Base-by-base conservation (phyloP, 2,113 vertebrate genomes). In the Vidua chalybeata region DNA sequence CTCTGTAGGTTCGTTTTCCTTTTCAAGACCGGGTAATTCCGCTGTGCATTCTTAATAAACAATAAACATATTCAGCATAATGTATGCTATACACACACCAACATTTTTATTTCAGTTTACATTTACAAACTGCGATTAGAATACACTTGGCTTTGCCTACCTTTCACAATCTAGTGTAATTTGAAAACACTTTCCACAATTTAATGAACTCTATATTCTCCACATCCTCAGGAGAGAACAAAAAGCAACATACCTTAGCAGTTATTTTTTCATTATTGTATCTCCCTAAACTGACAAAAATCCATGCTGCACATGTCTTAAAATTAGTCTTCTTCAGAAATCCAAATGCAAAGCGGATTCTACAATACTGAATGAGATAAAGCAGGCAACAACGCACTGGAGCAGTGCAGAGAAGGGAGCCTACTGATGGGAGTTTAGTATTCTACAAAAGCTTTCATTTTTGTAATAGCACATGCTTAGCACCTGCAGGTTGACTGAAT, bases 11-110 rank as follows among this genome's bases (percentile, higher is more conserved):
- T 95, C 68, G 97, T 96, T 72, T 97, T 97, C 89, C 97, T 98
- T 91, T 98, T 98, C 93, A 98, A 92, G 74, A 98, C 97, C 9
- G 98, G 97, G 48, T 97, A 98, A 52, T 98, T 96, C 84, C 97
- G 97, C 95, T 98, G 98, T 87, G 97, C 72, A 45, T 98, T 98
- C 98, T 97, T 92, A 69, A 48, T 96, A 94, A 37, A n/a, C 54
- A 52, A 23, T 6, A 79, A 85, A 83, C 23, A 89, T 2, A 55
- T 18, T 30, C 3, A 75, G 10, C 7, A 37, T 10, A 21, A 85
- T 7, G 3, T n/a, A 35, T 11, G 54, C 35, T 27, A 2, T 30
- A 80, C 35, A 49, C 8, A 77, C 10, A 62, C 19, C 19, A 49
- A 59, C 23, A n/a, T 8, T 73, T 72, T 39, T 74, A 37, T 56